A percentile compares a stretch with the other conserved stretches of the same genome.
Evolutionary conservation across 2,797 vertebrate species (phyloP).

Genomic region (Naso thynnoides): DNA sequence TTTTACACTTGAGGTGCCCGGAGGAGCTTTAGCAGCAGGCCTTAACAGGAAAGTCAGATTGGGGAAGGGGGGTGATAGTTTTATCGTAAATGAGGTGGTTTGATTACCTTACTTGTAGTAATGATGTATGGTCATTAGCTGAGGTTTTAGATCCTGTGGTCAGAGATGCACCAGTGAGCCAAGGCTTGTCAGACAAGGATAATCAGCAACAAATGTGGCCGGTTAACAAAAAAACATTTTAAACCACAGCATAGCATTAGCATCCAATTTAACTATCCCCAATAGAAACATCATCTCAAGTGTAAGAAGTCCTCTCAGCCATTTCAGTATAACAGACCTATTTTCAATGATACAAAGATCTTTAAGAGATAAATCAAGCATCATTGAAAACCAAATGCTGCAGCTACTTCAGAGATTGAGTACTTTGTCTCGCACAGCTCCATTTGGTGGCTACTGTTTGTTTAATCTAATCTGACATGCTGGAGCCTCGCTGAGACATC

Average conservation of each 20-base stretch:
- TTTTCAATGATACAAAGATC: neutral
- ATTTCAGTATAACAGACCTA: neutral
- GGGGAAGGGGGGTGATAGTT: neutral
- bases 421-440: neutral
- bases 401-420: neutral
- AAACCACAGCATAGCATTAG: slow-evolving; percentile 35
- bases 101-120: slow-evolving; percentile 14
- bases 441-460: neutral
- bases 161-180: slow-evolving; percentile 19
- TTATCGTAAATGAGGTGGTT: neutral
- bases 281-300: neutral
- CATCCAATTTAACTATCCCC: neutral
- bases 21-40: slow-evolving; percentile 15
- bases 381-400: neutral
- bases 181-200: slow-evolving; percentile 4
- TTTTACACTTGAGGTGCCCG: slow-evolving; percentile 47
- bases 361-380: neutral
- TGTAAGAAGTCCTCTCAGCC: neutral
- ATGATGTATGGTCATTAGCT: slow-evolving; percentile 26
- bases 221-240: slow-evolving; percentile 42
- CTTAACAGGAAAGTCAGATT: slow-evolving; percentile 10
- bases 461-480: slow-evolving; percentile 1
- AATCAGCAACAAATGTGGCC: slow-evolving; percentile 3
- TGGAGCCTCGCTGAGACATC: neutral
- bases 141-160: slow-evolving; percentile 41